A percentile compares a stretch with the other conserved stretches of the same genome.
phyloP scores from a whole-genome alignment of 2,888 invertebrate genomes.

The Fragum sueziense region DNA sequence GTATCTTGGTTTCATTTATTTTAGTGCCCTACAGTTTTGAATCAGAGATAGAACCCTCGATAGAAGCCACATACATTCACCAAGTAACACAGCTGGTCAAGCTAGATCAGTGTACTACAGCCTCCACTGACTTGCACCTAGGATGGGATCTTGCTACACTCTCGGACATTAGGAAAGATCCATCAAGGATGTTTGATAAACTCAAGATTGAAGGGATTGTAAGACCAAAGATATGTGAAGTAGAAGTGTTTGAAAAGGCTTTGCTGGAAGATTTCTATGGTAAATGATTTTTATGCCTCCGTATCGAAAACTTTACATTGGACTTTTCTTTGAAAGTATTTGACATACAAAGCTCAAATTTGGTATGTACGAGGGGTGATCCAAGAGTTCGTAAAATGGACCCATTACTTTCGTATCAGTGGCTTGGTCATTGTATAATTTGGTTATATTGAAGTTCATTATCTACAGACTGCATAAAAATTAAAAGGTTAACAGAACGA shows the following conservation, averaged over 20 bases:
- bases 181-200: conserved; percentile 12
- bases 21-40: conserved; percentile 8
- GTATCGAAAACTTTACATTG: too few relatives aligned
- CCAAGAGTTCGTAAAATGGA: too few relatives aligned
- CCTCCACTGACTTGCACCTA: conserved; percentile 25
- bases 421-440: too few relatives aligned
- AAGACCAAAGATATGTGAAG: too few relatives aligned
- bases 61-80: background rate
- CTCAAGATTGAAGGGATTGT: background rate
- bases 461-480: too few relatives aligned
- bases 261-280: conserved; percentile 6
- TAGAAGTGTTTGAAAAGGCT: conserved; percentile 8
- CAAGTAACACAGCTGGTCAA: background rate
- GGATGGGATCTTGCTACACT: conserved; percentile 38
- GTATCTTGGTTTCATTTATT: background rate
- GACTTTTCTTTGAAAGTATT: too few relatives aligned
- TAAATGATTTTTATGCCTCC: background rate
- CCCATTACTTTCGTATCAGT: too few relatives aligned
- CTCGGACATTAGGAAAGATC: conserved; percentile 22
- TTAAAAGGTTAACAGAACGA: too few relatives aligned
- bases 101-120: conserved; percentile 1
- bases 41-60: background rate
- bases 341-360: too few relatives aligned
- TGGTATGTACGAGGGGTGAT: too few relatives aligned
- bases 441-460: too few relatives aligned